Base-by-base conservation (phyloP, 2,888 invertebrate genomes). In the Agrotis segetum region DNA sequence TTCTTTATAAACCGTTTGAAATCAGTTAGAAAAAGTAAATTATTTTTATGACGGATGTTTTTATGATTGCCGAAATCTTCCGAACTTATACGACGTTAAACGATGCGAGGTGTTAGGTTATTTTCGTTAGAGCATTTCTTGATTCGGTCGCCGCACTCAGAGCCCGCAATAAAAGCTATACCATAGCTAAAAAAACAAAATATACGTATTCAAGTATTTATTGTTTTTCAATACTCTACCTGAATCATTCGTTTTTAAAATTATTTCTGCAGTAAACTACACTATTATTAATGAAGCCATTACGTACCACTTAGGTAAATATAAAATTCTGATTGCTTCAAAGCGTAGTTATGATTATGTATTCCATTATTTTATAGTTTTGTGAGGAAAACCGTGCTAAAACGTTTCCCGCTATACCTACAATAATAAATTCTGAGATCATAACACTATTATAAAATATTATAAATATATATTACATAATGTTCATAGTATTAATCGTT, bases 341-440 rank as follows among this genome's bases (percentile, higher is more conserved):
- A 58, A 24, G 14, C 52, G 44, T 60, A 44, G 24, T 5, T 59
- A 21, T 67, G 47, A 40, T 67, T 47, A 52, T 52, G 50, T 64
- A 64, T 71, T 59, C 6, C 47, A 11, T 21, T 34, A 52, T 72
- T 47, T 64, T n/a, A 34, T 14, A 14, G 17, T n/a, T 50, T 52
- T n/a, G 24, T 34, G 47, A 52, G 59, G 67, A 79, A 79, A 63
- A 74, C 44, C 52, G 49, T 14, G 74, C 14, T 66, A 53, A 49
- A 46, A n/a, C 13, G 21, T 46, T 50, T 3, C 2, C 17, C 11
- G n/a, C 14, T 0, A 52, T 50, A 24, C 56, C 13, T 13, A 13
- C 21, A 64, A 47, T 71, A 55, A n/a, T n/a, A n/a, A n/a, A 67
- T 50, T 21, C 50, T 59, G 21, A 50, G 19, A 59, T 67, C 59